These are phyloP conservation scores for Siniperca chuatsi DNA, from an alignment of 2,113 vertebrate genomes.

Conservation along the genomic window DNA sequence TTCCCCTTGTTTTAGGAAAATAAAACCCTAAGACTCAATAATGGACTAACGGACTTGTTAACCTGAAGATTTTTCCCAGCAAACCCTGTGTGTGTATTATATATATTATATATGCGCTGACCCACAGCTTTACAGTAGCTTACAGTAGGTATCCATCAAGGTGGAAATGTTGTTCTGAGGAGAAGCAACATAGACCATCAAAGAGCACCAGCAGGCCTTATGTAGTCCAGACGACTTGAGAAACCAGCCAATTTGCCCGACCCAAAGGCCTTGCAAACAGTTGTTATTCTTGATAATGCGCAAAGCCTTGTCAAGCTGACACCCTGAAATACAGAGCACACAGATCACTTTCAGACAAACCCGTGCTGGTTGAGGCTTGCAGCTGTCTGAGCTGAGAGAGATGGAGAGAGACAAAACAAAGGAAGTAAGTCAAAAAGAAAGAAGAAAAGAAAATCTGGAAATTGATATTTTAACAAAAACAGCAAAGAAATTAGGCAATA, in stretches of 20 bases:
- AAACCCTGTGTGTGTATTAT: too few relatives aligned
- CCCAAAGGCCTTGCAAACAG: conserved; percentile 32
- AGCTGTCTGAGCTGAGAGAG: conserved; percentile 57
- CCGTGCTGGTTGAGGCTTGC: conserved; percentile 63
- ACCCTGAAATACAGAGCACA: conserved; percentile 54
- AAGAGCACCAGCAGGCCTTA: neutral
- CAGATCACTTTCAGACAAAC: conserved; percentile 55
- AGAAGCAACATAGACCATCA: neutral
- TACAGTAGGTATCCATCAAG: neutral
- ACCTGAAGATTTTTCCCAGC: too few relatives aligned
- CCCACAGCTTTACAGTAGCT: neutral
- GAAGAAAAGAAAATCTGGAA: neutral
- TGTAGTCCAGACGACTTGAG: neutral
- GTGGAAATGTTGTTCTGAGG: neutral
- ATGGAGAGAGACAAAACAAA: neutral
- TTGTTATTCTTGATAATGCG: conserved; percentile 69
- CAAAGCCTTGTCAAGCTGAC: conserved; percentile 64
- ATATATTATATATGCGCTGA: too few relatives aligned
- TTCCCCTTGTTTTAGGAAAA: neutral
- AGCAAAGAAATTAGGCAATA: neutral
- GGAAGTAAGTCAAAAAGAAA: neutral
- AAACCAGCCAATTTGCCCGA: neutral
- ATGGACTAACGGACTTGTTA: too few relatives aligned
- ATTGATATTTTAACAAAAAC: neutral
- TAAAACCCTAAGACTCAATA: neutral